Evolutionary conservation across 2,113 vertebrate genomes (phyloP).

Genomic region (Leptosomus discolor): DNA sequence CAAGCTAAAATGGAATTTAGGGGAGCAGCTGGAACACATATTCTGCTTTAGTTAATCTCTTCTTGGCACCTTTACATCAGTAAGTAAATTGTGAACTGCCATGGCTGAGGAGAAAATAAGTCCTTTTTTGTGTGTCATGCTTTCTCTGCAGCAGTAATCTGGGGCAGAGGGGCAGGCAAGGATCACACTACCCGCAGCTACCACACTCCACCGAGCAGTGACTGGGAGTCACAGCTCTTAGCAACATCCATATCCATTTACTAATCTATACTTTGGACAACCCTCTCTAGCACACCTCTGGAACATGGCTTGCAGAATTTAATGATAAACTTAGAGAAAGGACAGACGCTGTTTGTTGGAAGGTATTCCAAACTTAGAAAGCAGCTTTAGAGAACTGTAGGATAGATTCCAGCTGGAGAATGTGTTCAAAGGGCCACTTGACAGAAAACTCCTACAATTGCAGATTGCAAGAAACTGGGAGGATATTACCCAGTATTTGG

Average conservation of each 20-base stretch:
- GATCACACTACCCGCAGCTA: not conserved
- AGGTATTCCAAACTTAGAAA: not conserved
- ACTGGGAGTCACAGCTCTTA: not conserved
- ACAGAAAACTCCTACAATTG: not conserved
- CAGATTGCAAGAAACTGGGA: not conserved
- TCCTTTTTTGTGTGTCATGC: not conserved
- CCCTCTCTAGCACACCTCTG: not conserved
- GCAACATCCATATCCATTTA: not conserved
- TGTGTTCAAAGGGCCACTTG: not conserved
- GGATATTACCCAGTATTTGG: not conserved
- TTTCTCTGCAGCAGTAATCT: not conserved
- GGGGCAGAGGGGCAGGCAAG: not conserved
- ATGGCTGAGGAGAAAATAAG: not conserved
- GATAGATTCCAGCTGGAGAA: not conserved
- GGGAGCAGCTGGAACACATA: not conserved
- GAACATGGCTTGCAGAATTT: not conserved
- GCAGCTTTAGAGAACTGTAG: not conserved
- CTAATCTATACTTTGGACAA: not conserved
- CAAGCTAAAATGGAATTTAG: not conserved
- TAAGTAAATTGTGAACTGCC: not conserved
- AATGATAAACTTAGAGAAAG: not conserved
- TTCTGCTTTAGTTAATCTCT: not conserved
- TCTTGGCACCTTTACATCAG: not conserved
- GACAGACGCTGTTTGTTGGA: not conserved
- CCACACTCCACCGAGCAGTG: not conserved